Conservation (phyloP, 64 coral and sea anemone genomes). For the Orbicella faveolata region DNA sequence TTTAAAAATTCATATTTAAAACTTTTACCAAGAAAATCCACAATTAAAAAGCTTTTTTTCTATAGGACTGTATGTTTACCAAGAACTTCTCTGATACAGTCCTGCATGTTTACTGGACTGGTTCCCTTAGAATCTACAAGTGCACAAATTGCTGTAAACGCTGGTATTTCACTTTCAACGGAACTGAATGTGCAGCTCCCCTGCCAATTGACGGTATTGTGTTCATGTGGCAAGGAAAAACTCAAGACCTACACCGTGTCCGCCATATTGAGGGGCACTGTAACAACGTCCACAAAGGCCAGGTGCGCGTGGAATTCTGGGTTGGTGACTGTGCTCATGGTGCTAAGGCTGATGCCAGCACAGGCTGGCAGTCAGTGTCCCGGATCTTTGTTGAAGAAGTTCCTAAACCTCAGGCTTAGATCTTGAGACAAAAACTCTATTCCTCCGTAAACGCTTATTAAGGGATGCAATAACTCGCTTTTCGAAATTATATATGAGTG, state of each 20-base stretch:
- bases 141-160: not conserved
- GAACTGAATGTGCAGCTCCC: not conserved
- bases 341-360: no score
- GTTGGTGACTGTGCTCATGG: not conserved
- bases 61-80: slow-evolving; percentile 23
- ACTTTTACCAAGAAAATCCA: no score
- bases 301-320: not conserved
- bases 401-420: not conserved
- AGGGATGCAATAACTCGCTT: not conserved
- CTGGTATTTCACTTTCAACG: slow-evolving; percentile 22
- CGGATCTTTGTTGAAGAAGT: not conserved
- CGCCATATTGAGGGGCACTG: slow-evolving; percentile 3
- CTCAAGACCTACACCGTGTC: not conserved
- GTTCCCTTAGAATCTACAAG: not conserved
- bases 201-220: slow-evolving; percentile 5
- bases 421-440: not conserved
- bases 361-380: no score
- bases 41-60: no score
- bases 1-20: no score
- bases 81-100: not conserved
- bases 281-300: slow-evolving; percentile 1
- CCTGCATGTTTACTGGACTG: slow-evolving; percentile 19
- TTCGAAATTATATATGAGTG: no score
- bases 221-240: not conserved
- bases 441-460: not conserved